Evolutionary conservation across 2,888 invertebrate genomes (phyloP).

Genomic region (Halocaridina rubra): DNA sequence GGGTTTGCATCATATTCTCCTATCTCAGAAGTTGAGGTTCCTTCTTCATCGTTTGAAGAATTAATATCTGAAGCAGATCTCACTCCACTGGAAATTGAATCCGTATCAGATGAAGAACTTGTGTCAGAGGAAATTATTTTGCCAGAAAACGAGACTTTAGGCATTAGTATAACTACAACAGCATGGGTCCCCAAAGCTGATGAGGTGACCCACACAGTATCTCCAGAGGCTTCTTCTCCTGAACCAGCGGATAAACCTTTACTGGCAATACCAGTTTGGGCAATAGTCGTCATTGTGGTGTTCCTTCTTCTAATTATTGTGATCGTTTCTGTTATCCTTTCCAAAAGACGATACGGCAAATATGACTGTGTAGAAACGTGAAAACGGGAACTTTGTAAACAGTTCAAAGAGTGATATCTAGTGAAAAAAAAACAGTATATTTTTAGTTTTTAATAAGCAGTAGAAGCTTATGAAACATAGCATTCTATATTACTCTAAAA

Average conservation of each 20-base stretch:
- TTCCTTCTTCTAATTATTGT: neutral
- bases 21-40: neutral
- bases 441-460: neutral
- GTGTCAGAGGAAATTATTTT: neutral
- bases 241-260: neutral
- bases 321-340: neutral
- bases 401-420: neutral
- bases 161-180: neutral
- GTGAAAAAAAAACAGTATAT: neutral
- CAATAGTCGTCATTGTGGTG: neutral
- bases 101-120: neutral
- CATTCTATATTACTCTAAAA: no score
- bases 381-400: neutral
- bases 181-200: neutral
- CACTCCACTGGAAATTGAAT: neutral
- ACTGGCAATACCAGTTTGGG: slow-evolving; percentile 12
- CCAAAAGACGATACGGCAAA: slow-evolving; percentile 8
- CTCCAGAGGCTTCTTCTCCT: neutral
- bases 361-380: slow-evolving; percentile 13
- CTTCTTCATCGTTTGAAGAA: neutral
- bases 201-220: neutral
- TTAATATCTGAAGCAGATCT: no score
- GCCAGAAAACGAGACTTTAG: neutral
- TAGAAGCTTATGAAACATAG: neutral
- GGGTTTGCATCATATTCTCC: neutral